A percentile compares a stretch with the other conserved stretches of the same genome.
Evolutionary conservation across 1,140 invertebrate species (phyloP).

Genomic region (Plodia interpunctella): DNA sequence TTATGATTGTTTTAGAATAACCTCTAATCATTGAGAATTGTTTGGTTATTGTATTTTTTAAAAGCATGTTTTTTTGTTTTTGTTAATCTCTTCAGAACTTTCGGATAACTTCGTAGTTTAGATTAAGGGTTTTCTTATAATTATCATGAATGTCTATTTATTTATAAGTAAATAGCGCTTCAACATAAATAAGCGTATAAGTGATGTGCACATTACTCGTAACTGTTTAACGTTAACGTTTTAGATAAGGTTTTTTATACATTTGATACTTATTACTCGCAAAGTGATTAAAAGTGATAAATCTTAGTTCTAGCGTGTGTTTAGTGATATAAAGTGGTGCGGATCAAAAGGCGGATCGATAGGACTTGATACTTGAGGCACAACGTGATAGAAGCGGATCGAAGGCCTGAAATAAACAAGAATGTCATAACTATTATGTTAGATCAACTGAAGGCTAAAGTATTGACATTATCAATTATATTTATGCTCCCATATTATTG

Average conservation of each 20-base stretch:
- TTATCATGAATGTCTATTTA: conserved; percentile 71
- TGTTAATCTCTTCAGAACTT: conserved; percentile 33
- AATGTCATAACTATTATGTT: too few relatives aligned
- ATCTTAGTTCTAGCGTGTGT: conserved; percentile 65
- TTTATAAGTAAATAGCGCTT: conserved; percentile 66
- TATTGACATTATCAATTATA: too few relatives aligned
- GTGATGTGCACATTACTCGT: conserved; percentile 69
- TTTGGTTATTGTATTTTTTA: conserved; percentile 12
- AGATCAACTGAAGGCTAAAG: neutral
- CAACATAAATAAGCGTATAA: conserved; percentile 61
- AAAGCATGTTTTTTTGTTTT: conserved; percentile 18
- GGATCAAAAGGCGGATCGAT: conserved; percentile 50
- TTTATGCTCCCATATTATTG: too few relatives aligned
- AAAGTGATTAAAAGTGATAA: conserved; percentile 76
- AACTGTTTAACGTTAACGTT: conserved; percentile 62
- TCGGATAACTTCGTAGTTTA: conserved; percentile 56
- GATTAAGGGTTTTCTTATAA: conserved; percentile 64
- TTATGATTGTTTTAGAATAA: conserved; percentile 19
- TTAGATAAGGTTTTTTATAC: conserved; percentile 74
- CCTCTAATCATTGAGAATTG: conserved; percentile 54
- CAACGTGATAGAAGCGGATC: conserved; percentile 20
- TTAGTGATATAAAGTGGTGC: conserved; percentile 68
- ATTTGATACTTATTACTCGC: conserved; percentile 76
- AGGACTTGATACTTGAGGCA: neutral
- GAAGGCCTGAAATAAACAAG: too few relatives aligned